Percentiles rank a stretch among this genome's conserved stretches.
These are phyloP conservation scores for Xyliphius kryptos DNA, from an alignment of 2,113 vertebrate genomes.

Conservation along the genomic window DNA sequence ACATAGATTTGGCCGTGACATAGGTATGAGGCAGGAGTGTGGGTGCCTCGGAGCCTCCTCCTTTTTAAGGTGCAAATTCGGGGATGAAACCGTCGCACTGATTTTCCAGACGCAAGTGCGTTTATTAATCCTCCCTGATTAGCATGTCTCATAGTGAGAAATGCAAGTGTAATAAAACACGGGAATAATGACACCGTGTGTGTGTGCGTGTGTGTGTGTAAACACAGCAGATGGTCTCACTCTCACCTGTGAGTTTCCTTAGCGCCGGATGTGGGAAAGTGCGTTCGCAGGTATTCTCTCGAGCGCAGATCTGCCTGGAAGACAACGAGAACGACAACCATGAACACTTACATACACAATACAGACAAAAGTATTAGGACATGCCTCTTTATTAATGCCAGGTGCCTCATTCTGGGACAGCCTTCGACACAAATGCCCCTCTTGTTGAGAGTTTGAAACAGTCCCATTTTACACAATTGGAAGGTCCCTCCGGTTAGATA, in stretches of 20 bases:
- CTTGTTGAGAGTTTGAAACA: no score
- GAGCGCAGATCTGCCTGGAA: slow-evolving; percentile 28
- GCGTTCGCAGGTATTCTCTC: slow-evolving; percentile 47
- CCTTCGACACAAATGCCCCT: no score
- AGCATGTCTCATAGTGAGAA: background rate
- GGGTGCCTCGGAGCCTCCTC: no score
- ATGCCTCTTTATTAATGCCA: no score
- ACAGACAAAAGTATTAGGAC: no score
- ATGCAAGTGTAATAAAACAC: background rate
- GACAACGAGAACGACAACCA: background rate
- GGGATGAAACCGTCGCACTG: background rate
- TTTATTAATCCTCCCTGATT: background rate
- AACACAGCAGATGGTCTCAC: background rate
- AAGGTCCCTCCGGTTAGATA: no score
- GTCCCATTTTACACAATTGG: no score
- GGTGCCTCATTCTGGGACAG: no score
- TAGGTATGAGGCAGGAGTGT: no score
- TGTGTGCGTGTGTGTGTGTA: no score
- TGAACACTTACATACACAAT: no score
- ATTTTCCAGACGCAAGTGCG: background rate
- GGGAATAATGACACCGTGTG: background rate
- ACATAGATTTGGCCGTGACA: no score
- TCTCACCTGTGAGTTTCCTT: slow-evolving; percentile 10
- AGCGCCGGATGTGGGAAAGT: slow-evolving; percentile 30
- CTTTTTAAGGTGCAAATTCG: background rate